These are phyloP conservation scores for Hirtodrosophila duncani DNA, from an alignment of 2,888 invertebrate genomes.

Conservation along the genomic window DNA sequence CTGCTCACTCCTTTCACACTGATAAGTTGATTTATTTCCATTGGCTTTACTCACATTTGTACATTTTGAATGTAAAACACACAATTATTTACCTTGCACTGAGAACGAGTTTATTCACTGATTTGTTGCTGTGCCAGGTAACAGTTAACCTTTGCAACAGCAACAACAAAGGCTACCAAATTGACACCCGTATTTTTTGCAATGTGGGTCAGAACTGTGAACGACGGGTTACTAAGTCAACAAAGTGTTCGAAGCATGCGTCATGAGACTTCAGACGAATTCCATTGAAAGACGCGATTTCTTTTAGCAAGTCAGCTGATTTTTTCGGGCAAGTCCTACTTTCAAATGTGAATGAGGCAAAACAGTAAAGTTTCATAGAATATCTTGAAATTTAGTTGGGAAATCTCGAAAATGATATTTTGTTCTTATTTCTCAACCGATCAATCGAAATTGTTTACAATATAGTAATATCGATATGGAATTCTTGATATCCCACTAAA, in stretches of 20 bases:
- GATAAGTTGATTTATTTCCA: slow-evolving; percentile 55
- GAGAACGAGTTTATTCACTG: slow-evolving; percentile 45
- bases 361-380: no score
- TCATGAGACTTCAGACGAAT: slow-evolving; percentile 45
- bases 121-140: slow-evolving; percentile 28
- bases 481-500: no score
- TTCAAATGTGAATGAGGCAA: no score
- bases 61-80: slow-evolving; percentile 1
- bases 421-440: no score
- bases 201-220: slow-evolving; percentile 56
- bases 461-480: no score
- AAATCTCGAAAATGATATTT: no score
- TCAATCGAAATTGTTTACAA: no score
- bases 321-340: no score
- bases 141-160: slow-evolving; percentile 44
- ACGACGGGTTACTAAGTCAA: slow-evolving; percentile 65
- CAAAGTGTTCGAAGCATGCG: slow-evolving; percentile 32
- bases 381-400: no score
- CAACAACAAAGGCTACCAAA: slow-evolving; percentile 22
- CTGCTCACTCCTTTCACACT: slow-evolving; percentile 30
- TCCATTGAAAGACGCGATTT: not conserved
- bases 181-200: slow-evolving; percentile 16
- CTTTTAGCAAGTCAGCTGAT: not conserved
- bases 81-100: slow-evolving; percentile 30
- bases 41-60: not conserved